phyloP scores from a whole-genome alignment of 1,140 invertebrate genomes.

The Coenobita brevimanus region DNA sequence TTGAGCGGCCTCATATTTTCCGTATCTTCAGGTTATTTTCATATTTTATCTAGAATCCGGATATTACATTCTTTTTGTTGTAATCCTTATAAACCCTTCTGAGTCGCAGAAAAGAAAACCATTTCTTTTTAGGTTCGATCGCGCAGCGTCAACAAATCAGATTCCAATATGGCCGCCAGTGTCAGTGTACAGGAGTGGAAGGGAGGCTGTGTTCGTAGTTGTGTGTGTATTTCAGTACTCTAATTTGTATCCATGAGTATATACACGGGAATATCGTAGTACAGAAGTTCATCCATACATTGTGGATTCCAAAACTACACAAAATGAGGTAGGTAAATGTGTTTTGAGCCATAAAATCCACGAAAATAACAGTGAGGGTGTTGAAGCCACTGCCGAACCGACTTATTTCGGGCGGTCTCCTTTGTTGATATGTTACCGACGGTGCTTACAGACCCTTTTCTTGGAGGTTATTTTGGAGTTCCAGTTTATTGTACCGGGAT shows the following conservation, averaged over 20 bases:
- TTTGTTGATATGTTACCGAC: constrained; percentile 35
- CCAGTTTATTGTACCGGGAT: too few relatives aligned
- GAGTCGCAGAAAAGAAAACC: too few relatives aligned
- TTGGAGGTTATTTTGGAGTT: too few relatives aligned
- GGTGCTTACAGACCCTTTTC: neutral
- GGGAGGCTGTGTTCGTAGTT: constrained; percentile 22
- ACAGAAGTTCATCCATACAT: constrained; percentile 38
- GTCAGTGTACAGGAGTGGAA: constrained; percentile 29
- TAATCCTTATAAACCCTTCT: too few relatives aligned
- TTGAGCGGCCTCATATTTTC: too few relatives aligned
- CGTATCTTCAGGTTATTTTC: too few relatives aligned
- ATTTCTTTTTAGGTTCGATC: constrained; percentile 33
- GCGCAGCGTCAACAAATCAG: constrained; percentile 34
- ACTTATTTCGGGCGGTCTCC: constrained; percentile 33
- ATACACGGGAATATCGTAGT: constrained; percentile 37
- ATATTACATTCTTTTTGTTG: too few relatives aligned
- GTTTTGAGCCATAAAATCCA: neutral
- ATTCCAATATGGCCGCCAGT: constrained; percentile 35
- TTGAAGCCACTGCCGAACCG: neutral
- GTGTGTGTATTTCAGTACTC: constrained; percentile 29
- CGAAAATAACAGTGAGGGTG: constrained; percentile 5
- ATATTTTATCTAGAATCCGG: too few relatives aligned
- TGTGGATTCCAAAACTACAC: constrained; percentile 36
- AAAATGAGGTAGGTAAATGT: constrained; percentile 35
- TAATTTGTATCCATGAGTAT: constrained; percentile 37